Percentiles rank a stretch among this genome's conserved stretches.
phyloP scores from a whole-genome alignment of 1,140 invertebrate genomes.

The Achroia grisella region DNA sequence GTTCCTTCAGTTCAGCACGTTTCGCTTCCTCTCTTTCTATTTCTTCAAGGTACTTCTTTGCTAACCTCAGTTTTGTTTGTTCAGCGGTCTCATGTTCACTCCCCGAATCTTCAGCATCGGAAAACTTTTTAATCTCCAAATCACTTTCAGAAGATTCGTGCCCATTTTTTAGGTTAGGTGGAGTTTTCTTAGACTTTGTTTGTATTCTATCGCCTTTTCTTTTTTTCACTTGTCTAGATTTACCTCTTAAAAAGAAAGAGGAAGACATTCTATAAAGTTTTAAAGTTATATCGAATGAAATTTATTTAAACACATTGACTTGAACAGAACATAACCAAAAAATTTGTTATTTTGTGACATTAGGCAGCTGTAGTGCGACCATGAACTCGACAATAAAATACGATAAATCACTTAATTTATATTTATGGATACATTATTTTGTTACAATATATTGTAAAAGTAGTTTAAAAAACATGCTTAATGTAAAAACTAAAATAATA shows the following conservation, averaged over 20 bases:
- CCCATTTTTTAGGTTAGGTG: slow-evolving; percentile 73
- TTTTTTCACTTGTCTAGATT: slow-evolving; percentile 71
- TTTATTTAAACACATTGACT: too few species aligned
- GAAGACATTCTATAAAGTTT: slow-evolving; percentile 60
- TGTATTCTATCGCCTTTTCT: slow-evolving; percentile 64
- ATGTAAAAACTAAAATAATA: too few species aligned
- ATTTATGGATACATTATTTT: too few species aligned
- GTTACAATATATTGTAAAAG: too few species aligned
- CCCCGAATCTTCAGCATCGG: slow-evolving; percentile 75
- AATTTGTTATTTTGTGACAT: too few species aligned
- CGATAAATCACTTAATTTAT: too few species aligned
- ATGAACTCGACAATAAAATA: too few species aligned
- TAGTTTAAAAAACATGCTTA: too few species aligned
- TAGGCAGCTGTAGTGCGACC: too few species aligned
- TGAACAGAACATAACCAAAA: too few species aligned
- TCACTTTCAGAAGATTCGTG: slow-evolving; percentile 68
- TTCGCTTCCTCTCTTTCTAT: slow-evolving; percentile 87
- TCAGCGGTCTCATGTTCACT: slow-evolving; percentile 89
- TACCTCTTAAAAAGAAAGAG: slow-evolving; percentile 78
- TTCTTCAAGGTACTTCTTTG: slow-evolving; percentile 91
- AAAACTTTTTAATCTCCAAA: slow-evolving; percentile 67
- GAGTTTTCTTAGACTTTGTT: slow-evolving; percentile 51
- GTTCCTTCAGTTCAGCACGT: slow-evolving; percentile 78
- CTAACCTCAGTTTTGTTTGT: slow-evolving; percentile 90
- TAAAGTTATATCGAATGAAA: too few species aligned